phyloP scores from a whole-genome alignment of 2,113 vertebrate genomes.

The Peromyscus polionotus region DNA sequence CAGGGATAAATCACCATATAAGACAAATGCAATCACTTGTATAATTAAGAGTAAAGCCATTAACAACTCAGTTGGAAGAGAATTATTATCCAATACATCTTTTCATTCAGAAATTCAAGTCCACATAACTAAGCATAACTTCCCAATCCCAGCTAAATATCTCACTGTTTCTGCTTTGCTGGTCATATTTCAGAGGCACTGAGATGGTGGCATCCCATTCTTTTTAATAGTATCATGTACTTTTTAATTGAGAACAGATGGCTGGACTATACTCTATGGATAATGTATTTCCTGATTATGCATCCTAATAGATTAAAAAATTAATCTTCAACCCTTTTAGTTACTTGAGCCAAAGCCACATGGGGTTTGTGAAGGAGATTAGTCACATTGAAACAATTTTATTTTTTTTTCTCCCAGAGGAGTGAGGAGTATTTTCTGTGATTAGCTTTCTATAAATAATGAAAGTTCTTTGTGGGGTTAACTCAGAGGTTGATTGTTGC shows the following conservation, averaged over 20 bases:
- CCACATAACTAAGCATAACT: conserved; percentile 23
- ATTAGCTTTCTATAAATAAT: conserved; percentile 41
- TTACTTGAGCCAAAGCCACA: conserved; percentile 61
- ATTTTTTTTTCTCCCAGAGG: background rate
- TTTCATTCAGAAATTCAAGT: background rate
- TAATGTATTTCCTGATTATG: conserved; percentile 62
- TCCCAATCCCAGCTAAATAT: background rate
- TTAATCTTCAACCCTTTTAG: conserved; percentile 57
- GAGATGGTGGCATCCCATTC: conserved; percentile 20
- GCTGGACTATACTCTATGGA: conserved; percentile 36
- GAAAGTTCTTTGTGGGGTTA: conserved; percentile 11
- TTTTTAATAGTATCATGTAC: background rate
- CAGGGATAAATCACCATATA: background rate
- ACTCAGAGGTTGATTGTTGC: conserved; percentile 42
- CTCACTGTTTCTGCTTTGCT: conserved; percentile 19
- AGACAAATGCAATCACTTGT: background rate
- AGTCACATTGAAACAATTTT: conserved; percentile 7
- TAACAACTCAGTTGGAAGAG: background rate
- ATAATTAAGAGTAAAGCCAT: background rate
- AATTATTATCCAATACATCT: conserved; percentile 10
- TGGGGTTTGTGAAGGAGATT: conserved; percentile 58
- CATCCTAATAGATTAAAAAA: conserved; percentile 66
- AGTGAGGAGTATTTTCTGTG: conserved; percentile 7
- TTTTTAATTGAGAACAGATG: conserved; percentile 63
- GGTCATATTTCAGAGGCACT: conserved; percentile 38